These are phyloP conservation scores for Coracias cyanogaster DNA, from an alignment of 2,797 vertebrate genomes.

Conservation along the genomic window DNA sequence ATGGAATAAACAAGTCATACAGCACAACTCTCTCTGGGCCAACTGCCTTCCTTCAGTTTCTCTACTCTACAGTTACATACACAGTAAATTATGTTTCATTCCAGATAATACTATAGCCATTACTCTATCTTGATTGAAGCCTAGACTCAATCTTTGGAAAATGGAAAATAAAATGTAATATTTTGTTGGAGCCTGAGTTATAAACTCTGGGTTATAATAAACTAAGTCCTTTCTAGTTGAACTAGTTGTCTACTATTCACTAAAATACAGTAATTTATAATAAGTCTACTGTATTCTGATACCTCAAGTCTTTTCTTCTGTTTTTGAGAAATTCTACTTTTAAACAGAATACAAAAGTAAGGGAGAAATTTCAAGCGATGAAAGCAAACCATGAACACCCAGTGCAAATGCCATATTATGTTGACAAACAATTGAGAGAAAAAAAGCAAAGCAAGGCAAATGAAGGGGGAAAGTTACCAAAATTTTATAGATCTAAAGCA, in stretches of 20 bases:
- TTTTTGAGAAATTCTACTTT: slow-evolving; percentile 2
- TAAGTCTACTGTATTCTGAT: neutral
- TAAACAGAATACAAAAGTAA: neutral
- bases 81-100: neutral
- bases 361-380: neutral
- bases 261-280: neutral
- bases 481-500: slow-evolving; percentile 24
- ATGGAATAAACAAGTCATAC: neutral
- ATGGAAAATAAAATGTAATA: neutral
- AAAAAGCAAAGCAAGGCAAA: slow-evolving; percentile 4
- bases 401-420: neutral
- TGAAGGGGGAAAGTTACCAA: neutral
- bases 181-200: neutral
- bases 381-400: neutral
- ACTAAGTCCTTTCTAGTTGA: neutral
- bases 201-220: neutral
- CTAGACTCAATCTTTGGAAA: neutral
- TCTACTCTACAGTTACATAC: neutral
- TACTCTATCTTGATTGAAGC: neutral
- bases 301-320: neutral
- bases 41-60: neutral
- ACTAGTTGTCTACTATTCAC: neutral
- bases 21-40: neutral
- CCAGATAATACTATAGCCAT: neutral
- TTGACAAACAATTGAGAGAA: neutral